phyloP scores from a whole-genome alignment of 2,113 vertebrate species.

The Semicossyphus pulcher region DNA sequence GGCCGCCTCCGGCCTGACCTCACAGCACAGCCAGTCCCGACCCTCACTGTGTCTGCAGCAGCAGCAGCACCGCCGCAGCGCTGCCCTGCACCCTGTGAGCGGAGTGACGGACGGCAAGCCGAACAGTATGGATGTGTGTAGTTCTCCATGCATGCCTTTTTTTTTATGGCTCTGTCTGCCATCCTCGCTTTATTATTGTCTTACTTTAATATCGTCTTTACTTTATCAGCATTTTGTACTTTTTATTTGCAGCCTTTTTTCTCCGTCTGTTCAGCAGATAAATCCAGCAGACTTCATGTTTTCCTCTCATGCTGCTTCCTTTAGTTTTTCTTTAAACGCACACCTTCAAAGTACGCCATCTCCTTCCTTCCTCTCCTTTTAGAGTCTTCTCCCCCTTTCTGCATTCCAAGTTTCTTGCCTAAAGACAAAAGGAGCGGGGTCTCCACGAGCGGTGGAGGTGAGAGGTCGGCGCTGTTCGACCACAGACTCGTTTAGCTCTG shows the following conservation, averaged over 20 bases:
- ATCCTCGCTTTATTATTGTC: constrained; percentile 12
- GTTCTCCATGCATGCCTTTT: constrained; percentile 78
- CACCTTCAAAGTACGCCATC: constrained; percentile 10
- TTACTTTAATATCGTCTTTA: too few relatives aligned
- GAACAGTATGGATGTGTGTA: constrained; percentile 64
- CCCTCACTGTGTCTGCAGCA: constrained; percentile 61
- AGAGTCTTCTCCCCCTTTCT: constrained; percentile 4
- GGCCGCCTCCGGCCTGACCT: constrained; percentile 49
- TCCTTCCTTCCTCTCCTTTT: constrained; percentile 19
- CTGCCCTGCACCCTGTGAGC: constrained; percentile 60
- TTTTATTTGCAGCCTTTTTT: constrained; percentile 11
- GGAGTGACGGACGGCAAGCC: constrained; percentile 74
- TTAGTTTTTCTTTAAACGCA: constrained; percentile 33
- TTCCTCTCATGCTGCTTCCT: constrained; percentile 40
- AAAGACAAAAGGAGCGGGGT: constrained; percentile 52
- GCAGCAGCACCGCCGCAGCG: constrained; percentile 26
- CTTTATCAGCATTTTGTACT: constrained; percentile 34
- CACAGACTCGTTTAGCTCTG: constrained; percentile 7
- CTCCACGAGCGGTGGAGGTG: constrained; percentile 13
- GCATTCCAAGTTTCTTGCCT: constrained; percentile 69
- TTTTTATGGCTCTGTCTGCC: constrained; percentile 58
- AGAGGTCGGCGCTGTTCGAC: not conserved
- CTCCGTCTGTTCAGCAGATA: constrained; percentile 9
- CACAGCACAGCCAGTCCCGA: constrained; percentile 73
- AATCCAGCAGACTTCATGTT: constrained; percentile 36